These are phyloP conservation scores for Teleogryllus occipitalis DNA, from an alignment of 1,140 invertebrate genomes.

Conservation along the genomic window DNA sequence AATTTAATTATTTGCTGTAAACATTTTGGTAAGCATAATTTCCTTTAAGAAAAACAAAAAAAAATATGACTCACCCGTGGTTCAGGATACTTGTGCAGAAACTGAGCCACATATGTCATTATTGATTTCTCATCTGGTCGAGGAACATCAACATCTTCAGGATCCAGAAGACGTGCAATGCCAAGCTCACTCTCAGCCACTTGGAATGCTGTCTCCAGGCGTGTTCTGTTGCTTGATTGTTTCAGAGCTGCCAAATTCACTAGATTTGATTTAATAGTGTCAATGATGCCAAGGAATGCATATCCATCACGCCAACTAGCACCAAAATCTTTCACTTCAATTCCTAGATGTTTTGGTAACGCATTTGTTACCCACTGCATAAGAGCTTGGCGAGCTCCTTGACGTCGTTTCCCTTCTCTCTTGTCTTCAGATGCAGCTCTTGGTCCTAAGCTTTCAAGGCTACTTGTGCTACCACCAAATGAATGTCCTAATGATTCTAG, in stretches of 20 bases:
- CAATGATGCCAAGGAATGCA: constrained; percentile 92
- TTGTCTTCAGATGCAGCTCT: constrained; percentile 33
- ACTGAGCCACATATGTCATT: constrained; percentile 99
- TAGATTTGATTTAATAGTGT: constrained; percentile 87
- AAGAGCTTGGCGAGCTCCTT: constrained; percentile 84
- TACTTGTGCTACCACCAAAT: constrained; percentile 68
- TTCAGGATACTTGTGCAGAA: constrained; percentile 90
- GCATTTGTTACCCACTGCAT: constrained; percentile 92
- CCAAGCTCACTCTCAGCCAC: constrained; percentile 87
- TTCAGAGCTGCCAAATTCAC: constrained; percentile 77
- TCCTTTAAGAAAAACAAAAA: not conserved
- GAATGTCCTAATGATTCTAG: constrained; percentile 77
- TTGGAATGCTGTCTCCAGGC: constrained; percentile 88
- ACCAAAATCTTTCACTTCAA: constrained; percentile 90
- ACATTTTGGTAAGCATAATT: too few relatives aligned
- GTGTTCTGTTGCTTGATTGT: constrained; percentile 64
- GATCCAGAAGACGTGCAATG: constrained; percentile 85
- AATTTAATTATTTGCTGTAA: too few relatives aligned
- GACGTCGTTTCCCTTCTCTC: constrained; percentile 62
- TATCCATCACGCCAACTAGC: constrained; percentile 94
- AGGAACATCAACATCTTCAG: constrained; percentile 95
- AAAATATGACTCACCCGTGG: constrained; percentile 36
- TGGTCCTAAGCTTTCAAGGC: constrained; percentile 59
- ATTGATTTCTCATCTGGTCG: constrained; percentile 97
- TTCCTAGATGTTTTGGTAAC: constrained; percentile 82